Conservation (phyloP, 2,113 vertebrate genomes). For the Haemorhous mexicanus region DNA sequence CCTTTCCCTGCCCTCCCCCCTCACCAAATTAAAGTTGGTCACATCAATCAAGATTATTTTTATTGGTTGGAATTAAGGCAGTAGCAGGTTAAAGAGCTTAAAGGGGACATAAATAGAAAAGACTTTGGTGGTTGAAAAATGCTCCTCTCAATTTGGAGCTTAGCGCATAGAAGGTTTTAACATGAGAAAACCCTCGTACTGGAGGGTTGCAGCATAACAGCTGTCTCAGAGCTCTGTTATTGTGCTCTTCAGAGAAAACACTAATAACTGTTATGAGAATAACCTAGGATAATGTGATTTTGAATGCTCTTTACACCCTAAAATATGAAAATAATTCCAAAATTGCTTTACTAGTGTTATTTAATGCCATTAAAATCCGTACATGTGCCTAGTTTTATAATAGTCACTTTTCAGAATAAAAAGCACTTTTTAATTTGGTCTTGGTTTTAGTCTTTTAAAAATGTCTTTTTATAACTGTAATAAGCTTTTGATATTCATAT, state of each 20-base stretch:
- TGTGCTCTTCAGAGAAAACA: background rate
- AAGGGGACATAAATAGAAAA: constrained; percentile 64
- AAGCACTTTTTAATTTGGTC: background rate
- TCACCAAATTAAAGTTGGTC: constrained; percentile 36
- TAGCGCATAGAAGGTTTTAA: background rate
- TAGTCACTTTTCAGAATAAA: background rate
- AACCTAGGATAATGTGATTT: background rate
- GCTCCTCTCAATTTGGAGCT: constrained; percentile 47
- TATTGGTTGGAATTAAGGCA: constrained; percentile 61
- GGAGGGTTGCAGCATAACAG: background rate
- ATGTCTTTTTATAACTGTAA: background rate
- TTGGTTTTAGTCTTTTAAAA: background rate
- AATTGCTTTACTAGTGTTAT: background rate
- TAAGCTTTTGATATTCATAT: background rate
- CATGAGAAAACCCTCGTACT: background rate
- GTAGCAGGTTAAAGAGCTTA: constrained; percentile 67
- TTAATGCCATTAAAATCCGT: background rate
- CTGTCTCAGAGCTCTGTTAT: background rate
- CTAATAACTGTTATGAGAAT: background rate
- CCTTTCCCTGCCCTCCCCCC: background rate
- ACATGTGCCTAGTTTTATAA: background rate
- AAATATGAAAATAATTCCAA: background rate
- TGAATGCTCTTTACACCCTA: background rate
- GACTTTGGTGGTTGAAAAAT: constrained; percentile 44
- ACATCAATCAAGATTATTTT: constrained; percentile 57